Evolutionary conservation across 2,888 invertebrate genomes (phyloP).

Genomic region (Drosophila mercatorum): DNA sequence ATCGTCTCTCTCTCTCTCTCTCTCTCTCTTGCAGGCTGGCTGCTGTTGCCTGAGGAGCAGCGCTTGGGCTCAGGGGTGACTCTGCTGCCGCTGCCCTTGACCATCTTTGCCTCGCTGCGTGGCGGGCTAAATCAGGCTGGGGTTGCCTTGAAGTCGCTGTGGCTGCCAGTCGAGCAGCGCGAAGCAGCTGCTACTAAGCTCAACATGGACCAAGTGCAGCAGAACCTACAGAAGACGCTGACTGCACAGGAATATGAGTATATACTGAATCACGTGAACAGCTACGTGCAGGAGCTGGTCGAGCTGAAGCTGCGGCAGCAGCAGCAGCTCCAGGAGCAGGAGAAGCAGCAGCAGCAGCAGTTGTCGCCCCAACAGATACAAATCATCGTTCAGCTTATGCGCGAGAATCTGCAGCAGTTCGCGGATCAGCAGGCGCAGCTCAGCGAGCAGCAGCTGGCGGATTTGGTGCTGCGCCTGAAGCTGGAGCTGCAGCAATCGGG

Average conservation of each 20-base stretch:
- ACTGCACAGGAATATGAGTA: slow-evolving; percentile 82
- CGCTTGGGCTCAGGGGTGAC: slow-evolving; percentile 80
- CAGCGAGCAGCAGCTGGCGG: slow-evolving; percentile 74
- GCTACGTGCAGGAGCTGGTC: slow-evolving; percentile 82
- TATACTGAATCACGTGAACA: slow-evolving; percentile 83
- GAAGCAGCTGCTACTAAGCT: slow-evolving; percentile 43
- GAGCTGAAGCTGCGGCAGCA: slow-evolving; percentile 78
- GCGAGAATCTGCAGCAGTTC: slow-evolving; percentile 75
- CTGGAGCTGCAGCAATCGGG: slow-evolving; percentile 58
- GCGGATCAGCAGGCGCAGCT: slow-evolving; percentile 49
- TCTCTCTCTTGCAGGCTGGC: slow-evolving; percentile 74
- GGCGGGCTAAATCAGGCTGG: slow-evolving; percentile 55
- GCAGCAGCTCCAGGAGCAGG: slow-evolving; percentile 23
- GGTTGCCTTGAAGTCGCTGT: slow-evolving; percentile 55
- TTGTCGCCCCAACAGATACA: slow-evolving; percentile 72
- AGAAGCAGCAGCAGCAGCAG: slow-evolving; percentile 37
- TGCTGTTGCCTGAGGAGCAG: slow-evolving; percentile 81
- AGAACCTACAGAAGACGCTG: slow-evolving; percentile 75
- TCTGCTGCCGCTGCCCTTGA: slow-evolving; percentile 76
- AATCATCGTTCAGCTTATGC: slow-evolving; percentile 78
- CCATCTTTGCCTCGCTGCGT: slow-evolving; percentile 71
- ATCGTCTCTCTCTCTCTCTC: slow-evolving; percentile 26
- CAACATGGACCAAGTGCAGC: slow-evolving; percentile 66
- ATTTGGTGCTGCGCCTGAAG: slow-evolving; percentile 77
- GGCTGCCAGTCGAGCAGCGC: slow-evolving; percentile 39